Evolutionary conservation across 2,113 vertebrate genomes (phyloP).

Genomic region (Speoplatyrhinus poulsoni): DNA sequence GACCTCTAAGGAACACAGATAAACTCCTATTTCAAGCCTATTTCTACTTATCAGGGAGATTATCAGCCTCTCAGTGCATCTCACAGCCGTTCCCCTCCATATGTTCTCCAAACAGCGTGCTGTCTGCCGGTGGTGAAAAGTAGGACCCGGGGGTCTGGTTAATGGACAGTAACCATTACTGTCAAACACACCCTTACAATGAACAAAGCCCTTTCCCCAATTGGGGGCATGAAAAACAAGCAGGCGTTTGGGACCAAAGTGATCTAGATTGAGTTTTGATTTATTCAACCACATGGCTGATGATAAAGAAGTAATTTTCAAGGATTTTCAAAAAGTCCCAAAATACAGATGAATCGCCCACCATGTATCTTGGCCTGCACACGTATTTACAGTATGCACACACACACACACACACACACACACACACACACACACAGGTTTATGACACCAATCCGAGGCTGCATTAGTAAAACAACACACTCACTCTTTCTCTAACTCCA

Average conservation of each 20-base stretch:
- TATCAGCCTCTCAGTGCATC: background rate
- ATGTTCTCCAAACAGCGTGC: constrained; percentile 23
- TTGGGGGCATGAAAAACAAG: constrained; percentile 1
- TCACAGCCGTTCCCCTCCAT: background rate
- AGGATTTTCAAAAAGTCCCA: too few relatives aligned
- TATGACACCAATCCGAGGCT: background rate
- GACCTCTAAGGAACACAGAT: too few relatives aligned
- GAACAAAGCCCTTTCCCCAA: constrained; percentile 33
- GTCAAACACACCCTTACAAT: constrained; percentile 47
- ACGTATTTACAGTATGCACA: background rate
- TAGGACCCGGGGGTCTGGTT: constrained; percentile 26
- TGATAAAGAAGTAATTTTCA: background rate
- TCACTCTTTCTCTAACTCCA: background rate
- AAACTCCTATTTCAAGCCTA: background rate
- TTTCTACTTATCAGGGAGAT: constrained; percentile 1
- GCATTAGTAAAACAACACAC: background rate
- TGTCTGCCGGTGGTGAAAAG: constrained; percentile 11
- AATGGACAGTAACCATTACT: constrained; percentile 52
- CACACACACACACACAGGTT: background rate
- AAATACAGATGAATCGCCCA: background rate
- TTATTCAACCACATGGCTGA: constrained; percentile 24
- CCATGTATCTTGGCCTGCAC: background rate
- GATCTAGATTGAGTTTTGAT: constrained; percentile 37
- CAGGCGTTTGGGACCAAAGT: constrained; percentile 11
- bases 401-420: background rate